Evolutionary conservation across 2,113 vertebrate genomes (phyloP).

Genomic region (Haemorhous mexicanus): DNA sequence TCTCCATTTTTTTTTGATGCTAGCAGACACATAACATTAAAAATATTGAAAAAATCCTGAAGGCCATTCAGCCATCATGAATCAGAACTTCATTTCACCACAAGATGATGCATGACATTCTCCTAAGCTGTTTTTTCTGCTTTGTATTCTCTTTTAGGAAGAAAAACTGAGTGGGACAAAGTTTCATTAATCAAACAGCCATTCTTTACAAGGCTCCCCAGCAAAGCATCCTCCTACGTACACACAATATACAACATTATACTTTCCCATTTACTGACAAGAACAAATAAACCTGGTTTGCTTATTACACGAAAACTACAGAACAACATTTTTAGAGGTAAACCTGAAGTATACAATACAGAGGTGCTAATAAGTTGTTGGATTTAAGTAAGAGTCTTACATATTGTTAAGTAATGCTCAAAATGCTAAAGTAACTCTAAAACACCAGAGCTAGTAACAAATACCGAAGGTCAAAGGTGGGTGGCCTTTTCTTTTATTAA

Average conservation of each 20-base stretch:
- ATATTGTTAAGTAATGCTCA: slow-evolving; percentile 7
- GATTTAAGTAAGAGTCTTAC: slow-evolving; percentile 32
- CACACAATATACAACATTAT: neutral
- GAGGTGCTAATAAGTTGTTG: neutral
- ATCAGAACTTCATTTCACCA: neutral
- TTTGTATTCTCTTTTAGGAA: neutral
- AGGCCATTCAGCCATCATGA: neutral
- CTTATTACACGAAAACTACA: neutral
- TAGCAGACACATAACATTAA: neutral
- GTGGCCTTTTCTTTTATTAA: slow-evolving; percentile 73
- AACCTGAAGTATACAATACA: neutral
- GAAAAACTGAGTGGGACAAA: neutral
- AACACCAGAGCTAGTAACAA: slow-evolving; percentile 49
- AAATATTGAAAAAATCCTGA: neutral
- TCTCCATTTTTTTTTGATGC: neutral
- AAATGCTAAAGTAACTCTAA: slow-evolving; percentile 37
- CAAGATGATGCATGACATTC: neutral
- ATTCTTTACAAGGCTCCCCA: neutral
- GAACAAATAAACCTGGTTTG: neutral
- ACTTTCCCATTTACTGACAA: neutral
- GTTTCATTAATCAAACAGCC: neutral
- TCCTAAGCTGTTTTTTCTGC: neutral
- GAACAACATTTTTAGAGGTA: neutral
- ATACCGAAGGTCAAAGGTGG: slow-evolving; percentile 70
- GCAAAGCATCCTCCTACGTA: neutral